Evolutionary conservation across 2,797 vertebrate species (phyloP), one percentile per base, ranked within the genome.

Genomic region (Scyliorhinus canicula): DNA sequence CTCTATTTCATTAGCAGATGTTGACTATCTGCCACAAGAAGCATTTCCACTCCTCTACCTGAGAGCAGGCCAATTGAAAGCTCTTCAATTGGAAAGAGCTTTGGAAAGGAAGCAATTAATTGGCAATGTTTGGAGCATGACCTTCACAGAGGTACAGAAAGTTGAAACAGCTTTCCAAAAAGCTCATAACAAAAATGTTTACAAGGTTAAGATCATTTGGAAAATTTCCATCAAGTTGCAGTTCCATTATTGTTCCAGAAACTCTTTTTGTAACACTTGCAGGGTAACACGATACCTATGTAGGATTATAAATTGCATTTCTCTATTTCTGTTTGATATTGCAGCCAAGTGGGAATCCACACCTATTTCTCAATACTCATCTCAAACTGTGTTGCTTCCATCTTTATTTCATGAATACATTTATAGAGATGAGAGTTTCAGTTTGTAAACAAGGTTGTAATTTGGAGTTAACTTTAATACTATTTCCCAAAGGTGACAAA

Each of bases 21-120:
- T 88, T 88, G 55, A 88, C 26, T 88, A 55, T 88, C 85, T 57
- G 85, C 85, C 50, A 88, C 85, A n/a, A 88, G 52, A 88, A 88
- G 50, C 85, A 88, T 52, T 55, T 57, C 47, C 50, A 86, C 26
- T 12, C 84, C 52, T 86, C 85, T 14, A 28, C 52, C 19, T 55
- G 28, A 88, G 50, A 57, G 50, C 52, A 50, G 44, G 82, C 82
- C 44, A 84, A 88, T 88, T 88, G 85, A 88, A 57, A 57, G 52
- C 50, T 57, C 50, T 88, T 88, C n/a, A n/a, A n/a, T n/a, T n/a
- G n/a, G n/a, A n/a, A n/a, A n/a, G n/a, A n/a, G n/a, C n/a, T n/a
- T n/a, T n/a, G n/a, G n/a, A n/a, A n/a, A 57, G 50, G 85, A 88
- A 52, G 85, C 55, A 88, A 88, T 88, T 57, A 88, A 57, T 31